A percentile compares a stretch with the other conserved stretches of the same genome.
Evolutionary conservation across 2,888 invertebrate genomes (phyloP).

Genomic region (Pseudoips prasinana): DNA sequence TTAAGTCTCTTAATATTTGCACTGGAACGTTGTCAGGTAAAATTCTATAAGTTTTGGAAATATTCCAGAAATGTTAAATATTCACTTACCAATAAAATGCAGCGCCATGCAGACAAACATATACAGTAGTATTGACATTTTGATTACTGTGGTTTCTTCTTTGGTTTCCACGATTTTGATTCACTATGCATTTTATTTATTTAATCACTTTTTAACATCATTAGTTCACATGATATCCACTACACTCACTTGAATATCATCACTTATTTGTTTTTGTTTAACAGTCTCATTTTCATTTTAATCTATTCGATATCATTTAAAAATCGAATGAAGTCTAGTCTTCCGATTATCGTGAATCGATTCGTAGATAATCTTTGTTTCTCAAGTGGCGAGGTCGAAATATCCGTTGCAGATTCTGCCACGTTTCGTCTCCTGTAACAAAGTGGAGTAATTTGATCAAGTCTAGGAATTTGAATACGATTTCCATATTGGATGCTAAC

Average conservation of each 20-base stretch:
- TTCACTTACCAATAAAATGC: constrained; percentile 55
- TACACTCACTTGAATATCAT: constrained; percentile 21
- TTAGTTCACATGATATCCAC: constrained; percentile 14
- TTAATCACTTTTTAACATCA: constrained; percentile 16
- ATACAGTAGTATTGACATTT: constrained; percentile 56
- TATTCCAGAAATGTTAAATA: constrained; percentile 18
- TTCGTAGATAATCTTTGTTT: constrained; percentile 22
- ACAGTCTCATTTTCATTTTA: constrained; percentile 20
- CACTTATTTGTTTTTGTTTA: constrained; percentile 15
- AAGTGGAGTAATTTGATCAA: constrained; percentile 41
- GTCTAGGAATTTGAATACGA: constrained; percentile 42
- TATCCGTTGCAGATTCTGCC: constrained; percentile 30
- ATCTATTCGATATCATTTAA: constrained; percentile 8
- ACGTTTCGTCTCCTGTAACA: constrained; percentile 42
- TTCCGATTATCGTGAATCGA: constrained; percentile 18
- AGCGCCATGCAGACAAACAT: constrained; percentile 51
- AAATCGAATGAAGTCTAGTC: constrained; percentile 12
- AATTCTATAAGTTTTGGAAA: constrained; percentile 17
- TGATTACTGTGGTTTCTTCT: constrained; percentile 45
- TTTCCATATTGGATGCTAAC: constrained; percentile 38
- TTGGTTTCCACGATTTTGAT: constrained; percentile 25
- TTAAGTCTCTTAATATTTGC: constrained; percentile 6
- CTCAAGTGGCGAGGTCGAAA: constrained; percentile 17
- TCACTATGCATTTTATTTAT: constrained; percentile 27
- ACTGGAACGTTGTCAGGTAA: constrained; percentile 15